Evolutionary conservation across 2,797 vertebrate genomes (phyloP).

Genomic region (Tenualosa ilisha): DNA sequence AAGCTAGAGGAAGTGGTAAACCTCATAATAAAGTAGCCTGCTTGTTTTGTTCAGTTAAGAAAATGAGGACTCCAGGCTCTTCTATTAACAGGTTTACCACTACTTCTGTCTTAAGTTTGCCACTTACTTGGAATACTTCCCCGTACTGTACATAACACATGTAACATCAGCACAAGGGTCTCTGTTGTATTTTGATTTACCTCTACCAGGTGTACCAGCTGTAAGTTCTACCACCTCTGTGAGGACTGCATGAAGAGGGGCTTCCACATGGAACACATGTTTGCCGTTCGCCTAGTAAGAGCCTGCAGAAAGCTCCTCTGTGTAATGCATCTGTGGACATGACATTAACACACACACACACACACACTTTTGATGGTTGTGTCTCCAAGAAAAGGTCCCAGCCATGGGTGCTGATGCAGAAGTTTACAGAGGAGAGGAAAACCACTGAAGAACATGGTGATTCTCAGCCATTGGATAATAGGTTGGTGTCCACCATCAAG

Average conservation of each 20-base stretch:
- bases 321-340: background rate
- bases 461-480: background rate
- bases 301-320: background rate
- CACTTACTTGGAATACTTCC: too few species aligned
- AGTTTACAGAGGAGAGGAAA: background rate
- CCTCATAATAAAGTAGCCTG: too few species aligned
- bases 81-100: too few species aligned
- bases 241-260: slow-evolving; percentile 63
- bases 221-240: slow-evolving; percentile 71
- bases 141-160: too few species aligned
- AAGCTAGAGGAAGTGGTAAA: too few species aligned
- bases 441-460: background rate
- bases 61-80: too few species aligned
- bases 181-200: background rate
- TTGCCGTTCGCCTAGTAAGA: slow-evolving; percentile 70
- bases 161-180: too few species aligned
- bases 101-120: too few species aligned
- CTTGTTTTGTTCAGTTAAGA: too few species aligned
- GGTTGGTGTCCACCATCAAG: background rate
- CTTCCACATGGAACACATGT: slow-evolving; percentile 65
- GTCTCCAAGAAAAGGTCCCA: slow-evolving; percentile 9
- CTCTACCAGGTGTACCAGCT: slow-evolving; percentile 39
- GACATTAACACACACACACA: background rate
- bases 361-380: background rate
- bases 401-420: background rate